phyloP scores from a whole-genome alignment of 2,888 invertebrate genomes.

The Lycocerus yunnanus region DNA sequence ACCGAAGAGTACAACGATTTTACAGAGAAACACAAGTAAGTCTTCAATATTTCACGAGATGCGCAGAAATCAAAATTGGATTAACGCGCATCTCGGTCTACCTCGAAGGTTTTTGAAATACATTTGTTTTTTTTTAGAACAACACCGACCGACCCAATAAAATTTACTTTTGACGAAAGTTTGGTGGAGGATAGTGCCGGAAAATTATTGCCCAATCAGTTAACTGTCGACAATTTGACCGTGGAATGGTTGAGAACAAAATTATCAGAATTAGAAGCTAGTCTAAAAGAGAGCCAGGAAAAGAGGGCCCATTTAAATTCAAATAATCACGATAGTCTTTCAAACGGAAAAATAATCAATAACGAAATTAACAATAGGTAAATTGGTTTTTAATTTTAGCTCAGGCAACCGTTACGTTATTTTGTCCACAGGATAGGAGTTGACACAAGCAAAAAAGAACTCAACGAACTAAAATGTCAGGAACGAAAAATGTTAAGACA shows the following conservation, averaged over 20 bases:
- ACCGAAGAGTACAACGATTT: conserved; percentile 89
- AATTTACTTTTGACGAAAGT: conserved; percentile 85
- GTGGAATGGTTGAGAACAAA: conserved; percentile 86
- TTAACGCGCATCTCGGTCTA: too few species aligned
- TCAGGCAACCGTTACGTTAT: conserved; percentile 29
- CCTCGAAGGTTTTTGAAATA: too few species aligned
- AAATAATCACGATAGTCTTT: conserved; percentile 41
- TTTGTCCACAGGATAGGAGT: conserved; percentile 13
- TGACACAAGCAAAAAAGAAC: conserved; percentile 63
- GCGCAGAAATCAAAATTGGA: too few species aligned
- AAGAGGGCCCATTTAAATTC: conserved; percentile 54
- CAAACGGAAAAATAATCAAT: conserved; percentile 49
- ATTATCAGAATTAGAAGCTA: conserved; percentile 75
- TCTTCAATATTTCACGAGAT: conserved; percentile 30
- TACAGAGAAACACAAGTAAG: conserved; percentile 85
- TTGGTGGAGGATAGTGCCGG: conserved; percentile 88
- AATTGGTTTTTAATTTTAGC: conserved; percentile 1
- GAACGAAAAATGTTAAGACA: conserved; percentile 83
- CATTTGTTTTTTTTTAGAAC: conserved; percentile 74
- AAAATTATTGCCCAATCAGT: conserved; percentile 81
- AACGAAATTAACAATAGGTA: conserved; percentile 49
- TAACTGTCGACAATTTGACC: conserved; percentile 91
- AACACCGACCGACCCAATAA: conserved; percentile 74
- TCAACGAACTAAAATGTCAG: conserved; percentile 79
- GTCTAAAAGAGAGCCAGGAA: conserved; percentile 79